Evolutionary conservation across 2,113 vertebrate genomes (phyloP), one percentile per base, ranked within the genome.

Genomic region (Sus scrofa): DNA sequence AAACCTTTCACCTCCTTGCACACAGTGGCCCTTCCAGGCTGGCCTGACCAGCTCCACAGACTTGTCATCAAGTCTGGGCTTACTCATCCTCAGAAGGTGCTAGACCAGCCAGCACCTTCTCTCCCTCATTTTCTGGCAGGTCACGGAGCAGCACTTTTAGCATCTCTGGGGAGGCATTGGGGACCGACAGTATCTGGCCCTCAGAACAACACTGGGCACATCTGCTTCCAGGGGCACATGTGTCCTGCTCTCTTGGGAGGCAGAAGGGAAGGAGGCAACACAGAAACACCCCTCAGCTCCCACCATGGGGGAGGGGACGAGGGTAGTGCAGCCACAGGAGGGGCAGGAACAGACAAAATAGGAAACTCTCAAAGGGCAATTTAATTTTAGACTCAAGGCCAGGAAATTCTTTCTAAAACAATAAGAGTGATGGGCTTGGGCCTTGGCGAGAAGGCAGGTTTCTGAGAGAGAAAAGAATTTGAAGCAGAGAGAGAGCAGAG

Each of bases 361-460:
- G 96, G 94, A 97, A 98, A 96, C 73, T 86, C 88, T 95, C 89
- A 97, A 95, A 97, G 91, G 97, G 71, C 85, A 78, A 77, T 86
- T 97, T 97, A 98, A 98, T 98, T 98, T 98, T 98, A 97, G 97
- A 94, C 93, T 94, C 95, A 95, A 97, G 89, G 94, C 85, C 97
- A 97, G 97, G 96, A 98, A 97, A 97, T 96, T 93, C 81, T 96
- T 97, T 88, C 71, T 54, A 78, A 94, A 98, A 98, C 96, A 97
- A 96, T 97, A 94, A 96, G 96, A 75, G 24, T 71, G 20, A 92
- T 86, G 91, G 78, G 67, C 71, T 81, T 67, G 78, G 86, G 77
- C 52, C 79, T 62, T 70, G 86, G 78, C 71, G 39, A 87, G 96
- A 92, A 86, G 79, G 86, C 84, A 95, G 34, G 37, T 50, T 91